These are phyloP conservation scores for Ichneumoninae sp. DNA, from an alignment of 2,888 invertebrate genomes.

Conservation along the genomic window DNA sequence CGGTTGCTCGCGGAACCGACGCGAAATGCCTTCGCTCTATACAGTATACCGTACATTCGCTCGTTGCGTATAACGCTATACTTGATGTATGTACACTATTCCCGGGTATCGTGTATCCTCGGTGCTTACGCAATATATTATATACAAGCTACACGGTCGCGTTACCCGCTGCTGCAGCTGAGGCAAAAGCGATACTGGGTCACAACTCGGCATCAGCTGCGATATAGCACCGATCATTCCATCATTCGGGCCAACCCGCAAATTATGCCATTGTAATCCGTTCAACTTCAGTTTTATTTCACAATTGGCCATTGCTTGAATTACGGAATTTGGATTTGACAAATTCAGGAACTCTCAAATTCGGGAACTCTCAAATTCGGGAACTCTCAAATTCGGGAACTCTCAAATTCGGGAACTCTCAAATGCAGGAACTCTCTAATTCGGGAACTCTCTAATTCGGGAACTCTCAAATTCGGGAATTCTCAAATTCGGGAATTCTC, in stretches of 20 bases:
- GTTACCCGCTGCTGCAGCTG: conserved; percentile 27
- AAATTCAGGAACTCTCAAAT: too few species aligned
- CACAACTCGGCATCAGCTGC: conserved; percentile 38
- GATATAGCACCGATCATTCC: conserved; percentile 45
- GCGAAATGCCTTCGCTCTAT: conserved; percentile 45
- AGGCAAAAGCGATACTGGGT: conserved; percentile 47
- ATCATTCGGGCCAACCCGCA: conserved; percentile 29
- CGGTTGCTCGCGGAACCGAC: conserved; percentile 59
- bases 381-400: too few species aligned
- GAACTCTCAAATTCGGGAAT: too few species aligned
- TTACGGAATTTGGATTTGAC: too few species aligned
- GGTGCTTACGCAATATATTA: conserved; percentile 57
- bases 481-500: too few species aligned
- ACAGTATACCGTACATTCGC: conserved; percentile 9
- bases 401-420: too few species aligned
- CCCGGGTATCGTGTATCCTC: conserved; percentile 47
- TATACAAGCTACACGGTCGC: conserved; percentile 23
- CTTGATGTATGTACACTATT: conserved; percentile 51
- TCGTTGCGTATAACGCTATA: conserved; percentile 44
- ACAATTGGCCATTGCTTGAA: background rate
- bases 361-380: too few species aligned
- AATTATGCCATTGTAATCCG: conserved; percentile 23
- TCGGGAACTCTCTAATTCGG: too few species aligned
- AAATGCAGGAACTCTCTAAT: too few species aligned
- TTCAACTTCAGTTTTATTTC: conserved; percentile 3